These are phyloP conservation scores for Rotaria sp. DNA, from an alignment of 2,888 invertebrate species.

Conservation along the genomic window DNA sequence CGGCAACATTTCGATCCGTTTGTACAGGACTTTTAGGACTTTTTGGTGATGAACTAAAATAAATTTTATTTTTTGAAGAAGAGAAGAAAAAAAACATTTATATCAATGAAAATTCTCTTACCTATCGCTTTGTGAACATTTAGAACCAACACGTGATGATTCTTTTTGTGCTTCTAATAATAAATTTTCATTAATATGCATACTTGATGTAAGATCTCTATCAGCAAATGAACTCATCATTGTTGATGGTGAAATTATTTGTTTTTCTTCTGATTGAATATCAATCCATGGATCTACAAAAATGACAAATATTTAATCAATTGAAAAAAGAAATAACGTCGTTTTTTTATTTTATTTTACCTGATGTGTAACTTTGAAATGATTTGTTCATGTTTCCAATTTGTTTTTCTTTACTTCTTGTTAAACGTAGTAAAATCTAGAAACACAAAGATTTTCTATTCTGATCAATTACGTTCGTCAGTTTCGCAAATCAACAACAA, in stretches of 20 bases:
- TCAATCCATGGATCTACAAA: constrained; percentile 12
- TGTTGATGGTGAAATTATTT: not conserved
- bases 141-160: not conserved
- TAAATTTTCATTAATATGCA: not conserved
- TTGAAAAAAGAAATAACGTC: not conserved
- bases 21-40: not conserved
- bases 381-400: not conserved
- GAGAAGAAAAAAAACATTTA: not conserved
- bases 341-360: not conserved
- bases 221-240: not conserved
- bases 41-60: constrained; percentile 14
- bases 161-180: constrained; percentile 26
- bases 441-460: not conserved
- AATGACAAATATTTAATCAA: not conserved
- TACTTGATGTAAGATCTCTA: not conserved
- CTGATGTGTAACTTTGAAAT: not conserved
- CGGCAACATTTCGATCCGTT: not conserved
- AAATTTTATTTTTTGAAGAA: too few relatives aligned
- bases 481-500: not conserved
- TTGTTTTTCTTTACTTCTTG: not conserved
- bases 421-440: not conserved
- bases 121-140: constrained; percentile 7
- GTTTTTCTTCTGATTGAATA: constrained; percentile 25
- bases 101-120: not conserved
- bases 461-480: not conserved